Percentiles rank a stretch among this genome's conserved stretches.
Evolutionary conservation across 2,113 vertebrate species (phyloP).

Genomic region (Pachyramphus minor): DNA sequence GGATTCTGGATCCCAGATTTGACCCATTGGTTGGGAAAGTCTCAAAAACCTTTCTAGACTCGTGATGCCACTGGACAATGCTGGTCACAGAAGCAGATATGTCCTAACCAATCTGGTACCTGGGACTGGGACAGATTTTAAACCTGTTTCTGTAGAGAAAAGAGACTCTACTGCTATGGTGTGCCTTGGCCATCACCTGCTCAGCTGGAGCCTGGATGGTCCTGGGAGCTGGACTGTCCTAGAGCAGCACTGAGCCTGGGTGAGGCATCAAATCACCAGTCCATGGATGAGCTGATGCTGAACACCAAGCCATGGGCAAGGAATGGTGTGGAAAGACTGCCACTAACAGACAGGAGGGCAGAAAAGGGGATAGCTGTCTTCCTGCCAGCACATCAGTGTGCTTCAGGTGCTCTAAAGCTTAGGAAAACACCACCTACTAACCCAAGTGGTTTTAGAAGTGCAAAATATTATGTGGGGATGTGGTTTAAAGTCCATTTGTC

Average conservation of each 20-base stretch:
- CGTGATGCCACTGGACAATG: accelerated
- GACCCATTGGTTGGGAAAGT: background rate
- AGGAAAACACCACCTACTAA: background rate
- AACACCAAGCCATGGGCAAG: accelerated
- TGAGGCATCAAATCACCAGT: background rate
- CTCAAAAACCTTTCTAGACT: background rate
- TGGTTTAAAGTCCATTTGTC: background rate
- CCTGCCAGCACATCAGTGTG: background rate
- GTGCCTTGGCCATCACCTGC: background rate
- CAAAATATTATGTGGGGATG: background rate
- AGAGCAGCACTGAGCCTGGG: background rate
- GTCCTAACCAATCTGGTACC: background rate
- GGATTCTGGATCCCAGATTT: background rate
- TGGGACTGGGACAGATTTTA: background rate
- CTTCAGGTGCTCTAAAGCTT: background rate
- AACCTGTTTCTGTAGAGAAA: background rate
- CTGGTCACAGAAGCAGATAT: background rate
- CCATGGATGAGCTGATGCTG: accelerated
- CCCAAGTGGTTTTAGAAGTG: background rate
- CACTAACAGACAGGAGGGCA: background rate
- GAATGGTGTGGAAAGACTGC: background rate
- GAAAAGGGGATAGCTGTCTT: background rate
- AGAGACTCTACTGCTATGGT: background rate
- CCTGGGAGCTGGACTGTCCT: background rate
- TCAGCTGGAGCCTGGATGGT: background rate